These are phyloP conservation scores for Drosophila yakuba DNA, from an alignment of 1,140 invertebrate genomes.

Conservation along the genomic window DNA sequence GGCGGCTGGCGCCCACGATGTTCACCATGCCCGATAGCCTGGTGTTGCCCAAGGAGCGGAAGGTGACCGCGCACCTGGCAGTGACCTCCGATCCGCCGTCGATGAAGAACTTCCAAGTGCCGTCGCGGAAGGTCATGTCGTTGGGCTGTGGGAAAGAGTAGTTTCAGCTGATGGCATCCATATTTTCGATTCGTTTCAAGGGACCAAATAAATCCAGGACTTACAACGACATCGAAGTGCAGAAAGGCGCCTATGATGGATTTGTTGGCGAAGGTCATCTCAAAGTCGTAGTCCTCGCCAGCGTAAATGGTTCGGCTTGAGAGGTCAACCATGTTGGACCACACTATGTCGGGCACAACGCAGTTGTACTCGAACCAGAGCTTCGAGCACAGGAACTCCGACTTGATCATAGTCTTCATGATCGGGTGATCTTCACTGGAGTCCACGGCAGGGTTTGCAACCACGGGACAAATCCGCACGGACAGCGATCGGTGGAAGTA, in stretches of 20 bases:
- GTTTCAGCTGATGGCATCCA: neutral
- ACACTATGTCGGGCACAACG: slow-evolving; percentile 57
- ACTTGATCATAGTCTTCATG: slow-evolving; percentile 41
- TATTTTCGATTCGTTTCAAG: neutral
- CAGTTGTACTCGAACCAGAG: slow-evolving; percentile 77
- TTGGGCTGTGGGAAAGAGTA: slow-evolving; percentile 33
- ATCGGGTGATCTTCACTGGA: slow-evolving; percentile 30
- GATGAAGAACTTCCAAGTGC: slow-evolving; percentile 68
- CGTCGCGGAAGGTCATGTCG: slow-evolving; percentile 65
- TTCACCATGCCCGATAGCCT: slow-evolving; percentile 63
- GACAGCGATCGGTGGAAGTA: slow-evolving; percentile 61
- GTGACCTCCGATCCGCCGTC: slow-evolving; percentile 7
- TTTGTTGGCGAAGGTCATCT: slow-evolving; percentile 63
- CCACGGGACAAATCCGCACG: slow-evolving; percentile 64
- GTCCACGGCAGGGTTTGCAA: neutral
- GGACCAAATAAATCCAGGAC: slow-evolving; percentile 4
- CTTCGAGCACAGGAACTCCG: slow-evolving; percentile 63
- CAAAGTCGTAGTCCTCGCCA: slow-evolving; percentile 62
- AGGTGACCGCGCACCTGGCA: slow-evolving; percentile 53
- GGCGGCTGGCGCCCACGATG: slow-evolving; percentile 54
- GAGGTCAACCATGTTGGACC: slow-evolving; percentile 52
- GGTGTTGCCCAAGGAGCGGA: slow-evolving; percentile 48
- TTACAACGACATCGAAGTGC: slow-evolving; percentile 73
- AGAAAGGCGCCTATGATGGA: slow-evolving; percentile 62
- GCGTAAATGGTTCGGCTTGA: slow-evolving; percentile 51